A percentile compares a stretch with the other conserved stretches of the same genome.
These are phyloP conservation scores for Phorcus lineatus DNA, from an alignment of 2,888 invertebrate species.

Conservation along the genomic window DNA sequence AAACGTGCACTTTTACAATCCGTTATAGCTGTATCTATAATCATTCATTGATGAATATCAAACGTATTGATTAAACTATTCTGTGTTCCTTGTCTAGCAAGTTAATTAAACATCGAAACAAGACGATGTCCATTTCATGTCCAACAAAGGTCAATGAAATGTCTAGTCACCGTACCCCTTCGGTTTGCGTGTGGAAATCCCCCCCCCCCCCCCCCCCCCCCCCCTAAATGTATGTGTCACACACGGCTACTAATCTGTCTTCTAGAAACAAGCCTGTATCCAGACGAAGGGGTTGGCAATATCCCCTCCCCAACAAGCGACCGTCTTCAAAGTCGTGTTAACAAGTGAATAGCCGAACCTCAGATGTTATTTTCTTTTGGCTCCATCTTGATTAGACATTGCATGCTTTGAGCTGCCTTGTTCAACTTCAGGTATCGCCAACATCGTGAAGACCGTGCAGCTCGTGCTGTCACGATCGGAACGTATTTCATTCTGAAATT, in stretches of 20 bases:
- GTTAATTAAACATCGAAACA: too few relatives aligned
- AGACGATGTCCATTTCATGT: too few relatives aligned
- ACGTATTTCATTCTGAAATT: background rate
- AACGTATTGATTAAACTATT: too few relatives aligned
- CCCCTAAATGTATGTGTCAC: constrained; percentile 5
- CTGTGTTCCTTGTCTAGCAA: too few relatives aligned
- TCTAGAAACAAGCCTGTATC: constrained; percentile 5
- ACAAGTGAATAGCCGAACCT: background rate
- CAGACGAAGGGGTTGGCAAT: background rate
- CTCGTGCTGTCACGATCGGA: background rate
- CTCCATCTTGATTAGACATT: constrained; percentile 2
- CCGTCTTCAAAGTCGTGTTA: background rate
- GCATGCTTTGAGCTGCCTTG: constrained; percentile 8
- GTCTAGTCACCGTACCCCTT: too few relatives aligned
- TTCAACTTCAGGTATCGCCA: background rate
- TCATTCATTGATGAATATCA: too few relatives aligned
- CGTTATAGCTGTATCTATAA: too few relatives aligned
- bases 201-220: background rate
- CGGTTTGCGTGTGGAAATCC: too few relatives aligned
- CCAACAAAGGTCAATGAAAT: too few relatives aligned
- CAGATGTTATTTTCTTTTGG: constrained; percentile 1
- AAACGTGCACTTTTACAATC: too few relatives aligned
- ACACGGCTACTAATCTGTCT: constrained; percentile 1
- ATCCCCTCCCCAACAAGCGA: background rate
- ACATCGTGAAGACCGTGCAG: too few relatives aligned